Percentiles rank a stretch among this genome's conserved stretches.
These are phyloP conservation scores for Rugalucina vietnamica DNA, from an alignment of 2,888 invertebrate genomes.

Conservation along the genomic window DNA sequence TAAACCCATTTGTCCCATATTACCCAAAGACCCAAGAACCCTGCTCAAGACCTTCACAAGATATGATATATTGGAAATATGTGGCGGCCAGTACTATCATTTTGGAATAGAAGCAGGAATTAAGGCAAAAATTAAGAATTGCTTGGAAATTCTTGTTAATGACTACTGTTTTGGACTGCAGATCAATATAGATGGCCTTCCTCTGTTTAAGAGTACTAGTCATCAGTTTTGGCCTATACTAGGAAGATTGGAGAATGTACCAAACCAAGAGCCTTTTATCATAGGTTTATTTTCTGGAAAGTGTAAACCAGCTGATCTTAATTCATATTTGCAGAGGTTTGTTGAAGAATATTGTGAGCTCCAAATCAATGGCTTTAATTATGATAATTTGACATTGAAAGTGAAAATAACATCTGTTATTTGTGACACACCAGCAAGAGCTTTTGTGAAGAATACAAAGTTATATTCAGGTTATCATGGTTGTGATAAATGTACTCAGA, in stretches of 20 bases:
- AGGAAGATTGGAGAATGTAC: constrained; percentile 20
- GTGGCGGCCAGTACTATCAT: constrained; percentile 41
- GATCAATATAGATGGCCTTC: constrained; percentile 49
- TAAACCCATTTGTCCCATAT: background rate
- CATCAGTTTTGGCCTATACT: constrained; percentile 44
- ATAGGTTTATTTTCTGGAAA: constrained; percentile 37
- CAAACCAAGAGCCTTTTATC: constrained; percentile 20
- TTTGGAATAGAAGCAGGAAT: no score
- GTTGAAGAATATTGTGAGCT: background rate
- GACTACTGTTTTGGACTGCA: no score
- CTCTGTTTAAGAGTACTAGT: constrained; percentile 36
- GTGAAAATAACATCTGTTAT: constrained; percentile 15
- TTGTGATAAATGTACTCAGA: constrained; percentile 41
- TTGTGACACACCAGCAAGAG: constrained; percentile 35
- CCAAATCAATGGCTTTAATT: no score
- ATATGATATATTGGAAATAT: constrained; percentile 24
- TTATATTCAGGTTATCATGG: constrained; percentile 32
- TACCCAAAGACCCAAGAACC: constrained; percentile 44
- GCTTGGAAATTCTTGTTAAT: no score
- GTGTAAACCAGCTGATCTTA: background rate
- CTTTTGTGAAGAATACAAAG: constrained; percentile 40
- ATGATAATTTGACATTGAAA: constrained; percentile 6
- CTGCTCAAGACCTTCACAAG: constrained; percentile 27
- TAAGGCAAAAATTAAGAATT: no score
- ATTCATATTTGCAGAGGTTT: background rate